A percentile compares a stretch with the other conserved stretches of the same genome.
These are phyloP conservation scores for Crenichthys baileyi DNA, from an alignment of 2,797 vertebrate genomes.

Conservation along the genomic window DNA sequence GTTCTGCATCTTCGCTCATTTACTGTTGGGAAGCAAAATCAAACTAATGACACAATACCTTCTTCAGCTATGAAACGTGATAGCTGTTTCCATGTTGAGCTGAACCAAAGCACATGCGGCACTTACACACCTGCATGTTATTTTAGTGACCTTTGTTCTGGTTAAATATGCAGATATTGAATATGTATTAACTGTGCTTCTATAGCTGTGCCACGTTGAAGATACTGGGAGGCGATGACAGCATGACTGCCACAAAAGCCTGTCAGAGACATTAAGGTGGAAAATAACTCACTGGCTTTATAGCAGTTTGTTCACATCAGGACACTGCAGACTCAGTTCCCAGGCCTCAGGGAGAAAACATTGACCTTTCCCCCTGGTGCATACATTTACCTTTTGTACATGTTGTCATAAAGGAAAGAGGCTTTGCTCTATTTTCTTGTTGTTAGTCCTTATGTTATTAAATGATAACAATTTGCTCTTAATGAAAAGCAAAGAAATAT, in stretches of 20 bases:
- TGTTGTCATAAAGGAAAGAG: background rate
- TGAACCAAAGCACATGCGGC: background rate
- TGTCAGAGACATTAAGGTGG: slow-evolving; percentile 9
- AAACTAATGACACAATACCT: background rate
- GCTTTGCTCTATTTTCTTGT: background rate
- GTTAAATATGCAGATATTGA: slow-evolving; percentile 28
- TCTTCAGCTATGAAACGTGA: background rate
- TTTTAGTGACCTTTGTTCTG: background rate
- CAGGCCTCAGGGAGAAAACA: slow-evolving; percentile 29
- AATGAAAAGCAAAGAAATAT: background rate
- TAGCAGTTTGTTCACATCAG: slow-evolving; percentile 40
- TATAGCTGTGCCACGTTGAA: slow-evolving; percentile 16
- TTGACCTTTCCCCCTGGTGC: slow-evolving; percentile 32
- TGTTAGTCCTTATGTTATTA: background rate
- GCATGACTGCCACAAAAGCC: slow-evolving; percentile 7
- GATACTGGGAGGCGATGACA: slow-evolving; percentile 17
- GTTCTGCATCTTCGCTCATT: background rate
- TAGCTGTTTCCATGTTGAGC: background rate
- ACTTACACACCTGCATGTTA: background rate
- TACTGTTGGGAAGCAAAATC: background rate
- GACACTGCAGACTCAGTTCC: slow-evolving; percentile 21
- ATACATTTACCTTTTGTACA: slow-evolving; percentile 24
- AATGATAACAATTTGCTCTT: background rate
- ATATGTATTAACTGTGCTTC: slow-evolving; percentile 32
- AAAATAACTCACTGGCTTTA: slow-evolving; percentile 26